Conservation (phyloP, 2,797 vertebrate species). For the Epinephelus malabaricus region DNA sequence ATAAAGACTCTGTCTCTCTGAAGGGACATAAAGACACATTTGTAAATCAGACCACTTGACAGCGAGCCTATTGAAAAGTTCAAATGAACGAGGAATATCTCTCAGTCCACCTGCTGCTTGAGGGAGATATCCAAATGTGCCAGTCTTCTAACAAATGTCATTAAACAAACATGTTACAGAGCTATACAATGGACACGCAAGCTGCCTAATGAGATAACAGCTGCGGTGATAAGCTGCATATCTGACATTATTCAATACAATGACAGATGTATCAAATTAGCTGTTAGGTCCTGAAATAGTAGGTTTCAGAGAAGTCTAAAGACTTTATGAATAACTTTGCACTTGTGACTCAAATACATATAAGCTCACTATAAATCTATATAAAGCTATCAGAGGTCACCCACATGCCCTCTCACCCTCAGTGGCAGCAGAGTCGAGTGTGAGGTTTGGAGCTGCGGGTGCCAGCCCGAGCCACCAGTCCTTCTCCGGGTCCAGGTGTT, state of each 20-base stretch:
- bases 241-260: not conserved
- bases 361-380: not conserved
- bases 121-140: slow-evolving; percentile 61
- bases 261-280: not conserved
- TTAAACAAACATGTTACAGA: slow-evolving; percentile 38
- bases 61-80: slow-evolving; percentile 33
- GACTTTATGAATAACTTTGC: not conserved
- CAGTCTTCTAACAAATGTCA: slow-evolving; percentile 13
- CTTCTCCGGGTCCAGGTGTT: slow-evolving; percentile 84
- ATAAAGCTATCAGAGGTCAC: not conserved
- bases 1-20: slow-evolving; percentile 50
- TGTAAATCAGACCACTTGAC: slow-evolving; percentile 68
- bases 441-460: slow-evolving; percentile 81
- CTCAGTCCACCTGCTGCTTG: slow-evolving; percentile 50
- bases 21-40: slow-evolving; percentile 48
- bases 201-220: slow-evolving; percentile 54
- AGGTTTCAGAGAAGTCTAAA: not conserved
- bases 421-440: slow-evolving; percentile 78
- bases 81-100: slow-evolving; percentile 46
- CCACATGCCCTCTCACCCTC: slow-evolving; percentile 74
- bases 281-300: not conserved
- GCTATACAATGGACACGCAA: slow-evolving; percentile 37
- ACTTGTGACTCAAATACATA: not conserved
- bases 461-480: slow-evolving; percentile 95
- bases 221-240: not conserved